A percentile compares a stretch with the other conserved stretches of the same genome.
These are phyloP conservation scores for Australoheros scitulus DNA, from an alignment of 2,113 vertebrate genomes.

Conservation along the genomic window DNA sequence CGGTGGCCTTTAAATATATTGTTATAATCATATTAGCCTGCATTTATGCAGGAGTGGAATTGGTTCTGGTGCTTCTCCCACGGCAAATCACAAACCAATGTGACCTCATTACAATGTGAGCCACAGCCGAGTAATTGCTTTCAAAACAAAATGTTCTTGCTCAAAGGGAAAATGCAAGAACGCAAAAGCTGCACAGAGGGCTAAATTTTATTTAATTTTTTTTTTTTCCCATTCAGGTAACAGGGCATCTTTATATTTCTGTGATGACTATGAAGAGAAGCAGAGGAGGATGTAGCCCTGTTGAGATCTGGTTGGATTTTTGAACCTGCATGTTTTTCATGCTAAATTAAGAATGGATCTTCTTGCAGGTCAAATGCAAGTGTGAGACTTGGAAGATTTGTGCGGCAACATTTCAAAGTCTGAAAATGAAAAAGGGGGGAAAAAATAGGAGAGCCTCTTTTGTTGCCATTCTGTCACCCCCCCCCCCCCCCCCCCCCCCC, in stretches of 20 bases:
- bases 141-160: slow-evolving; percentile 45
- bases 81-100: slow-evolving; percentile 50
- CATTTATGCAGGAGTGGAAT: slow-evolving; percentile 39
- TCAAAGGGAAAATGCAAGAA: slow-evolving; percentile 36
- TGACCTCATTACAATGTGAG: slow-evolving; percentile 63
- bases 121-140: slow-evolving; percentile 56
- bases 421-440: neutral
- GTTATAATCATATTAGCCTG: slow-evolving; percentile 22
- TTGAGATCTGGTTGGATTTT: neutral
- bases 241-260: neutral
- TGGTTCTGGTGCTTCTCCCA: slow-evolving; percentile 43
- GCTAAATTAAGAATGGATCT: slow-evolving; percentile 13
- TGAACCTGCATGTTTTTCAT: neutral
- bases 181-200: neutral
- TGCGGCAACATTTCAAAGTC: slow-evolving; percentile 52
- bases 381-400: slow-evolving; percentile 23
- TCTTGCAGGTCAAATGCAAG: slow-evolving; percentile 38
- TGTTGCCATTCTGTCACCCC: slow-evolving; percentile 39
- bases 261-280: neutral
- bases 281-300: slow-evolving; percentile 7
- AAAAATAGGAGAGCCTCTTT: slow-evolving; percentile 43
- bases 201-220: neutral
- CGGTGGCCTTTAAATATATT: slow-evolving; percentile 33
- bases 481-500: neutral
- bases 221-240: neutral